Evolutionary conservation across 53 echinoderm and acorn worm genomes (phyloP).

Genomic region (Crossaster papposus): DNA sequence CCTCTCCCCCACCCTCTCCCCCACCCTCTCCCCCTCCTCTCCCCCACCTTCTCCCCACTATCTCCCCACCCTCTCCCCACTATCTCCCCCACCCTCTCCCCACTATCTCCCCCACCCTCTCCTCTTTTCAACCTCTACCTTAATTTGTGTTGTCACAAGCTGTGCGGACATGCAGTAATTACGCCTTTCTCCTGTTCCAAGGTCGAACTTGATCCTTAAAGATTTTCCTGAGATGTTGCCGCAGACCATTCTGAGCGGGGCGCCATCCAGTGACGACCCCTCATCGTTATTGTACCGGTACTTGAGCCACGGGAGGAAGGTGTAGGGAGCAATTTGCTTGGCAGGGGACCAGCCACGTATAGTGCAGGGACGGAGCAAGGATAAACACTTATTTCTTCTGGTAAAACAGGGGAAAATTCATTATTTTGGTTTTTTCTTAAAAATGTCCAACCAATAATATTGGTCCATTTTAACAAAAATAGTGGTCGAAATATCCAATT

Average conservation of each 20-base stretch:
- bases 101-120: not conserved
- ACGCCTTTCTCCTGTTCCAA: slow-evolving; percentile 7
- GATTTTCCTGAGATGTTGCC: not conserved
- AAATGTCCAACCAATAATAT: no score
- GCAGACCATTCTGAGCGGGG: not conserved
- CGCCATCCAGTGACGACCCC: not conserved
- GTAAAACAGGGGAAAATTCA: no score
- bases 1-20: not conserved
- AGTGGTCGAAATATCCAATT: no score
- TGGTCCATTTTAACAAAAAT: no score
- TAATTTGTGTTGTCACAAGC: not conserved
- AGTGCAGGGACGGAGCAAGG: not conserved
- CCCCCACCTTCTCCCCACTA: not conserved
- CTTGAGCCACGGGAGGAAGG: slow-evolving; percentile 39
- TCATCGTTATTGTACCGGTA: slow-evolving; percentile 38
- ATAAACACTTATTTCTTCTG: no score
- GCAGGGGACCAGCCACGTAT: not conserved
- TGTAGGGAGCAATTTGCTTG: slow-evolving; percentile 17
- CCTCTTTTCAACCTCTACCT: not conserved
- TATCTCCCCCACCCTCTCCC: not conserved
- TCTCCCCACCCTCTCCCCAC: not conserved
- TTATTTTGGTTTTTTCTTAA: no score
- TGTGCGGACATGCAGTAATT: slow-evolving; percentile 15
- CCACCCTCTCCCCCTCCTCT: not conserved
- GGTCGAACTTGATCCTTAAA: not conserved